Base-by-base conservation (phyloP, 2,888 invertebrate species). In the Chymomyza procnemis region DNA sequence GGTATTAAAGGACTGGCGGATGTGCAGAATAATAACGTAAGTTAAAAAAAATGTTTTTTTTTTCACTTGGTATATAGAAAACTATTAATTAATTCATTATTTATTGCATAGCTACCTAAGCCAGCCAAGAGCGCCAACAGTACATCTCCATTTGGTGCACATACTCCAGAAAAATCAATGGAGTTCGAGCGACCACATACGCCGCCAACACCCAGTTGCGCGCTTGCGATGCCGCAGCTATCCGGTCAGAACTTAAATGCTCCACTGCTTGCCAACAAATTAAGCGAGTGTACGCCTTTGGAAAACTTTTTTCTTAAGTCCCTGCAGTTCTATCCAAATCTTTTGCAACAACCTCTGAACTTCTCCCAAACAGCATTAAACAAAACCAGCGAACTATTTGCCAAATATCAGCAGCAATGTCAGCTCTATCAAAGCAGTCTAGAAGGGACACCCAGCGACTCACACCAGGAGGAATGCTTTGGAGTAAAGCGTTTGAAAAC, bases 1-100 rank as follows among this genome's bases (percentile, higher is more conserved):
- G 95, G 96, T 86, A 95, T 97, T 60, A 94, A 96, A 77, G 96
- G 96, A 62, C 92, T 97, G 71, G 96, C 96, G 70, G 95, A 95
- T 91, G 94, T 95, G 30, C 90, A 91, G 59, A 95, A 95, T 82
- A 94, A 83, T 62, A 81, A 94, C 91, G 96, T 96, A 90, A 93
- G 92, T 87, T 59, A 12, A 34, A 8, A n/a, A 6, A 6, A 26
- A 26, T 47, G 3, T 4, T 47, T 47, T 47, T 47, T 47, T 47
- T n/a, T 47, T 47, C 47, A 16, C n/a, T n/a, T n/a, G n/a, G n/a
- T n/a, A n/a, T n/a, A n/a, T n/a, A n/a, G n/a, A n/a, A n/a, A n/a
- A n/a, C n/a, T n/a, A n/a, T n/a, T 4, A 47, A 4, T 6, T 6
- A 14, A n/a, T 47, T 19, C 14, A 12, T 34, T 1, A n/a, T 3